Base-by-base conservation (phyloP, 2,888 invertebrate genomes). In the Heliconius hortense region DNA sequence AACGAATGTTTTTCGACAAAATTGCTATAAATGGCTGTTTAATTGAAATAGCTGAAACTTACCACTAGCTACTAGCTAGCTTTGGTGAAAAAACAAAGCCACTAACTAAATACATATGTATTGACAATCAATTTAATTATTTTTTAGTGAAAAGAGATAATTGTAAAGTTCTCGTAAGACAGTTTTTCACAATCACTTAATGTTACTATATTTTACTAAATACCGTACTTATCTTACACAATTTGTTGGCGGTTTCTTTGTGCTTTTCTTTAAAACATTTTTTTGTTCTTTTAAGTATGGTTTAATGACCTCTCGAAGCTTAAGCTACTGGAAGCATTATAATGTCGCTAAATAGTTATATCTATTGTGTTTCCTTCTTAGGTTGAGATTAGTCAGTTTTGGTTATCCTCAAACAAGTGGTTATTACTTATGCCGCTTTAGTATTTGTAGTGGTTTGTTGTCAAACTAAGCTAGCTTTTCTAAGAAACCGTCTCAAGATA, bases 321-420 rank as follows among this genome's bases (percentile, higher is more conserved):
- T 78, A 78, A 74, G 85, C 86, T 87, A 87, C 87, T 82, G 85
- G 82, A 80, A 80, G 83, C 83, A 83, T 84, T 80, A 77, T 82
- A 81, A 82, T 84, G 80, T 84, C 79, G 79, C 80, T 81, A 83
- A 84, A 73, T 82, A 76, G 83, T 71, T 84, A 85, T 86, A 86
- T 84, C 83, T 79, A 82, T 86, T 86, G 83, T 82, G 72, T 83
- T 87, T 87, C 86, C 85, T 84, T 82, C 84, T 87, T 83, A 82
- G 74, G 74, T 74, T 78, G 75, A 79, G 74, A 78, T 80, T 82
- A 81, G 75, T 64, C 18, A 39, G 64, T n/a, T 53, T 56, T 35
- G 48, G 28, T 73, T 66, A 76, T 76, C 73, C 26, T 69, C 64
- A 74, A 60, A 53, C 26, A 59, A 74, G 68, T 43, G 15, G 67